phyloP scores from a whole-genome alignment of 2,113 vertebrate species.

The Apistogramma diplotaenia region DNA sequence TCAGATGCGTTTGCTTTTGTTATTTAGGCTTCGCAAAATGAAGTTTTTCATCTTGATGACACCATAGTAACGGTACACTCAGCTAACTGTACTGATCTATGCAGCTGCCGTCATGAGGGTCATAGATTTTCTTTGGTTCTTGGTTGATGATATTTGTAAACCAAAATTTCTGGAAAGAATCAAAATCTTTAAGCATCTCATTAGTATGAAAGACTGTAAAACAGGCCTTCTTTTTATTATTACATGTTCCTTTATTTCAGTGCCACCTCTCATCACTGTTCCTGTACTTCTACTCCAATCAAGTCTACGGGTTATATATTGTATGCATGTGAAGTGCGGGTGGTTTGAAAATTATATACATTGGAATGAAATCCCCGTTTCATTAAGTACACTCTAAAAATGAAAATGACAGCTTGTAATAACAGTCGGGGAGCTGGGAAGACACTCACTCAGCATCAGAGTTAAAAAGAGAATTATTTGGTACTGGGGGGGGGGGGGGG shows the following conservation, averaged over 20 bases:
- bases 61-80: no score
- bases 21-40: background rate
- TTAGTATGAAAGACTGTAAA: no score
- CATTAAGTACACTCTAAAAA: background rate
- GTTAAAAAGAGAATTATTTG: background rate
- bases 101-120: no score
- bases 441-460: background rate
- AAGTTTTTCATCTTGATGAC: no score
- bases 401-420: background rate
- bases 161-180: no score
- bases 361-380: background rate
- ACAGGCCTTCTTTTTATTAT: no score
- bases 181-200: no score
- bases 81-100: no score
- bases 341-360: background rate
- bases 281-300: background rate
- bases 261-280: background rate
- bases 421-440: background rate
- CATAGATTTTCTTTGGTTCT: no score
- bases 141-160: no score
- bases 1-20: background rate
- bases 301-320: background rate
- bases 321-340: background rate
- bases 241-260: background rate
- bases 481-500: background rate